Evolutionary conservation across 2,797 vertebrate species (phyloP).

Genomic region (Eutrigla gurnardus): DNA sequence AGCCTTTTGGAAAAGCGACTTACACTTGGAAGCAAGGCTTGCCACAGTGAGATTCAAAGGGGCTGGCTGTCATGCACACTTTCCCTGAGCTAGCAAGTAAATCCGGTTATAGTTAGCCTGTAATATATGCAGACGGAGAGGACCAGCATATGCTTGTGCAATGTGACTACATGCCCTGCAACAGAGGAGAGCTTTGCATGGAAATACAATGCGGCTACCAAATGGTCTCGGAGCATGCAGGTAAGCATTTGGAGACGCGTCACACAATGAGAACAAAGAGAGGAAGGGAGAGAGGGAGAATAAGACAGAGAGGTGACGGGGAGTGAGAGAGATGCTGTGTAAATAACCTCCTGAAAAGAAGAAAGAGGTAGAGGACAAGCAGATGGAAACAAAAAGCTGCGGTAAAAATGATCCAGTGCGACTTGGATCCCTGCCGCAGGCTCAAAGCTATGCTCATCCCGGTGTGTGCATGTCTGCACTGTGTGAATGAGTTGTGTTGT

Average conservation of each 20-base stretch:
- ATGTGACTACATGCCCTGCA: constrained; percentile 52
- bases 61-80: constrained; percentile 60
- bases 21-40: constrained; percentile 51
- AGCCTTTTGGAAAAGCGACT: constrained; percentile 41
- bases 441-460: constrained; percentile 47
- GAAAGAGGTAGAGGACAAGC: constrained; percentile 56
- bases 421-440: constrained; percentile 68
- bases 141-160: constrained; percentile 52
- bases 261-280: constrained; percentile 40
- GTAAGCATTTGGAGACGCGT: constrained; percentile 55
- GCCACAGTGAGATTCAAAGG: constrained; percentile 61
- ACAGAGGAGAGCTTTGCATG: constrained; percentile 53
- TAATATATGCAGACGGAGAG: constrained; percentile 68
- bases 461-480: constrained; percentile 41
- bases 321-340: constrained; percentile 30
- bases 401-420: constrained; percentile 62
- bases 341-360: constrained; percentile 50
- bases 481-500: constrained; percentile 54
- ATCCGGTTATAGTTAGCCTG: constrained; percentile 71
- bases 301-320: constrained; percentile 22
- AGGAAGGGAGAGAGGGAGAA: background rate
- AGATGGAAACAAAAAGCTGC: constrained; percentile 69
- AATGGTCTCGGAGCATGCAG: constrained; percentile 55
- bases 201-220: constrained; percentile 51
- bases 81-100: constrained; percentile 65